Percentiles rank a stretch among this genome's conserved stretches.
Evolutionary conservation across 2,888 invertebrate species (phyloP).

Genomic region (Chaitophorus viminalis): DNA sequence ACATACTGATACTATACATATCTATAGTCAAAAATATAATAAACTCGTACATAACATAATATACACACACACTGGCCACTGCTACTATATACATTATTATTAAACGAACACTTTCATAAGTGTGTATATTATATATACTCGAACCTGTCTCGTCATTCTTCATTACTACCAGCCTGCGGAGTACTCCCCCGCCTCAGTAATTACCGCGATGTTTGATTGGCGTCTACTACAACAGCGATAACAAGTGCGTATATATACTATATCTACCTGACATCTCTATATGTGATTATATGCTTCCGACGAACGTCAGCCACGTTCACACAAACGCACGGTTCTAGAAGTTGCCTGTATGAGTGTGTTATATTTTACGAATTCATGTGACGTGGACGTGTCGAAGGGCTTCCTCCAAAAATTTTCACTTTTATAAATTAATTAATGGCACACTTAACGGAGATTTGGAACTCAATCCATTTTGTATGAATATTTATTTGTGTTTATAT

Average conservation of each 20-base stretch:
- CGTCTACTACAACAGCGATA: slow-evolving; percentile 14
- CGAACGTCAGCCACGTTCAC: neutral
- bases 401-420: too few species aligned
- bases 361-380: too few species aligned
- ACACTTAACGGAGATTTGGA: too few species aligned
- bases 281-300: slow-evolving; percentile 15
- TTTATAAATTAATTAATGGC: too few species aligned
- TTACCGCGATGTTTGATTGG: slow-evolving; percentile 45
- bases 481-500: too few species aligned
- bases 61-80: neutral
- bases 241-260: neutral
- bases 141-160: slow-evolving; percentile 44
- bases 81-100: neutral
- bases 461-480: too few species aligned
- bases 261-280: slow-evolving; percentile 17
- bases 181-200: slow-evolving; percentile 31
- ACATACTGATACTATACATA: neutral
- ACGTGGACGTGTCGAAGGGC: too few species aligned
- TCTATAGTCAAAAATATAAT: neutral
- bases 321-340: neutral
- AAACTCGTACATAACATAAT: neutral
- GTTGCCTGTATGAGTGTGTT: neutral
- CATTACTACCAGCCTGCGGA: slow-evolving; percentile 13
- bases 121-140: neutral
- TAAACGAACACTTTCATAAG: neutral